Conservation (phyloP, 2,888 invertebrate genomes). For the Chrysolina americana region DNA sequence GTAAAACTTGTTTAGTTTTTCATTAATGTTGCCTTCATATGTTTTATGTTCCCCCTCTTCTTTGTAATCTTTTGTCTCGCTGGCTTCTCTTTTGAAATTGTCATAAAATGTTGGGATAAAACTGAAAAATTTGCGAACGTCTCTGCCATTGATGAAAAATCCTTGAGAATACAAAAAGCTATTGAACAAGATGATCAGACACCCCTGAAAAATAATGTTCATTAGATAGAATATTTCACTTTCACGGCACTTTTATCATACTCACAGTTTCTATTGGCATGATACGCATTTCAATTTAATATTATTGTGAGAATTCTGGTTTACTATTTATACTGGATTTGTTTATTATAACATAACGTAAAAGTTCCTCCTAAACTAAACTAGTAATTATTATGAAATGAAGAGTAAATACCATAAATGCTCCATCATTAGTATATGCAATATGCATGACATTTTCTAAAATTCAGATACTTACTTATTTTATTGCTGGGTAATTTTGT, state of each 20-base stretch:
- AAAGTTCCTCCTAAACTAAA: background rate
- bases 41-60: background rate
- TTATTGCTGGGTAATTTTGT: conserved; percentile 1
- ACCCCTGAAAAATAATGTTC: background rate
- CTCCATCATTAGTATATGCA: background rate
- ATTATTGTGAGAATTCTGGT: background rate
- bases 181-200: background rate
- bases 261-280: conserved; percentile 15
- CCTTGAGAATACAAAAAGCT: background rate
- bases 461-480: conserved; percentile 2
- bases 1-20: conserved; percentile 21
- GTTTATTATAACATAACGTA: background rate
- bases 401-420: background rate
- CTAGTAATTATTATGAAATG: background rate
- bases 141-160: conserved; percentile 28
- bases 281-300: background rate
- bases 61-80: background rate
- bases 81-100: conserved; percentile 27
- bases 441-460: conserved; percentile 11
- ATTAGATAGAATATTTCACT: background rate
- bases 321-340: conserved; percentile 6
- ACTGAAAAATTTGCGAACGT: conserved; percentile 24
- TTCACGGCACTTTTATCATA: background rate
- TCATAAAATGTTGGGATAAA: conserved; percentile 28
- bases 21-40: conserved; percentile 34